Percentiles rank a stretch among this genome's conserved stretches.
These are phyloP conservation scores for Dryocosmus kuriphilus DNA, from an alignment of 2,888 invertebrate genomes.

Conservation along the genomic window DNA sequence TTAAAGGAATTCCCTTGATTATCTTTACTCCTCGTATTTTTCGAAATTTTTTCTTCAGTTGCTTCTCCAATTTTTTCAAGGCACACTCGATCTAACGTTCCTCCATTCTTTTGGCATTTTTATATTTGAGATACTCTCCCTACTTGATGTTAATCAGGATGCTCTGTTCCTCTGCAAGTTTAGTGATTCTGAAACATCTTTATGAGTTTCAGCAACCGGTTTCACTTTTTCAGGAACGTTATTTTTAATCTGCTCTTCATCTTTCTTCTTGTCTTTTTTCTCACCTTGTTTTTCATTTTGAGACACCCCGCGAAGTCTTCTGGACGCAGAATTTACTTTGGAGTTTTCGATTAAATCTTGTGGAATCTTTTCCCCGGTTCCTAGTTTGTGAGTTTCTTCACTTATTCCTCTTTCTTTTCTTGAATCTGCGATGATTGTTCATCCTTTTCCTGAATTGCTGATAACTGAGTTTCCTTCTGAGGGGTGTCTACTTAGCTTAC, in stretches of 20 bases:
- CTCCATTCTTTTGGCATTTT: background rate
- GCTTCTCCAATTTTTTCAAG: background rate
- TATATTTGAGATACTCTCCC: conserved; percentile 18
- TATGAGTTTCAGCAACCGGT: background rate
- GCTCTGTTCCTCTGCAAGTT: background rate
- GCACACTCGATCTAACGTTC: background rate
- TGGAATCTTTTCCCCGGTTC: background rate
- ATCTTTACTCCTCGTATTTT: no score
- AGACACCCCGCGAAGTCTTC: background rate
- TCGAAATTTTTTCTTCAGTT: background rate
- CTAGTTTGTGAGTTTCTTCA: background rate
- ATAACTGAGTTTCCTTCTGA: background rate
- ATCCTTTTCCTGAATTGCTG: conserved; percentile 11
- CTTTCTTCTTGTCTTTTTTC: background rate
- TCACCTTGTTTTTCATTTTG: background rate
- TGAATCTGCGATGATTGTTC: background rate
- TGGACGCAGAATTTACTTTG: background rate
- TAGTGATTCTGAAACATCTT: background rate
- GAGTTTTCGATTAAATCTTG: background rate
- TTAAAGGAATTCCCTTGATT: background rate
- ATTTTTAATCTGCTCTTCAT: background rate
- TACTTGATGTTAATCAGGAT: conserved; percentile 5
- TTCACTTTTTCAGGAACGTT: background rate
- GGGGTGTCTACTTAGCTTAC: background rate
- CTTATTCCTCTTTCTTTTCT: background rate